phyloP scores from a whole-genome alignment of 2,113 vertebrate species.

The Megalops atlanticus region DNA sequence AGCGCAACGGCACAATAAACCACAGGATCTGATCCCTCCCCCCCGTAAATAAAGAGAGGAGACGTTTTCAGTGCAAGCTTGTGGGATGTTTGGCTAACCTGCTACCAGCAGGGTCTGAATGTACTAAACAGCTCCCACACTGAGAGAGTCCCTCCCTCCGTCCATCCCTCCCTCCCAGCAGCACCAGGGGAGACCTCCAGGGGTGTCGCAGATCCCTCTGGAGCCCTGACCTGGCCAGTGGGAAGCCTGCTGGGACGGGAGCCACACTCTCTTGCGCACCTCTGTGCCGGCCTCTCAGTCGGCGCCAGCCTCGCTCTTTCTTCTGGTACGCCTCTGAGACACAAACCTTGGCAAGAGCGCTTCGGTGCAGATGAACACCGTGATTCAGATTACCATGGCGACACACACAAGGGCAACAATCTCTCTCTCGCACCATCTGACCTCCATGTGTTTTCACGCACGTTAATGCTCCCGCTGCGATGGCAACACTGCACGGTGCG shows the following conservation, averaged over 20 bases:
- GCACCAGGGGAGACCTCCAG: background rate
- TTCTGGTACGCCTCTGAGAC: background rate
- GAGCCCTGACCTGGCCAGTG: background rate
- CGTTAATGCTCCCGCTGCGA: background rate
- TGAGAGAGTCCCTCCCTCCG: background rate
- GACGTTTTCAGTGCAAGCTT: background rate
- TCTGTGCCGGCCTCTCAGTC: background rate
- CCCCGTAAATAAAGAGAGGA: background rate
- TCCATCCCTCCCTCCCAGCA: background rate
- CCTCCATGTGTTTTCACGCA: background rate
- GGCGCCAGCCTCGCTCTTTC: background rate
- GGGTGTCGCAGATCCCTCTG: background rate
- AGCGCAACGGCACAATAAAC: background rate
- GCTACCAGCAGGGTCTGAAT: background rate
- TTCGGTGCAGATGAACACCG: background rate
- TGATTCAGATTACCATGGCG: background rate
- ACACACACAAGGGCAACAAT: background rate
- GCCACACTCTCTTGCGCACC: background rate
- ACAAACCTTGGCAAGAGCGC: background rate
- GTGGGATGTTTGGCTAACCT: slow-evolving; percentile 18
- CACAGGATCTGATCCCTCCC: background rate
- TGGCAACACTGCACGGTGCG: background rate
- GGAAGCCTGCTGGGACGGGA: background rate
- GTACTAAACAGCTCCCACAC: background rate
- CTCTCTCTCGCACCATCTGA: background rate